phyloP scores from a whole-genome alignment of 1,140 invertebrate genomes.

The Maniola jurtina region DNA sequence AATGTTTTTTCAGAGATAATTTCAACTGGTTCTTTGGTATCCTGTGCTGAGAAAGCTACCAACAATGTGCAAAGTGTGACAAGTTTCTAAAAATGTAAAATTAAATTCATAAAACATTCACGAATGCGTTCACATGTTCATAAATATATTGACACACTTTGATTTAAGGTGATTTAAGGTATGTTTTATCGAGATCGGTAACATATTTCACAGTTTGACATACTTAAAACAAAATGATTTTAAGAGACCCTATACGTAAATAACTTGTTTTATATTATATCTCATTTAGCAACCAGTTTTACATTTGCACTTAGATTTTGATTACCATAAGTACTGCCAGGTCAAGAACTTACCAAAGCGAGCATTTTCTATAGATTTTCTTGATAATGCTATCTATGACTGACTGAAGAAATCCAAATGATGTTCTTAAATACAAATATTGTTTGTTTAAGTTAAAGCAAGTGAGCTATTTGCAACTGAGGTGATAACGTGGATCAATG shows the following conservation, averaged over 20 bases:
- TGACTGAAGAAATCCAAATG: constrained; percentile 35
- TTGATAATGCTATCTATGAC: constrained; percentile 31
- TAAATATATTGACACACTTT: too few relatives aligned
- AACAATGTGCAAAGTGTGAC: constrained; percentile 36
- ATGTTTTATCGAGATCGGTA: too few relatives aligned
- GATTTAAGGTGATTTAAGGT: too few relatives aligned
- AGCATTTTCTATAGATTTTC: constrained; percentile 39
- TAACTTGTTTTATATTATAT: neutral
- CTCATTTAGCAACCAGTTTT: neutral
- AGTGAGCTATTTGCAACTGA: constrained; percentile 44
- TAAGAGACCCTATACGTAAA: neutral
- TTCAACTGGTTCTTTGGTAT: constrained; percentile 47
- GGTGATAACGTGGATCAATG: constrained; percentile 63
- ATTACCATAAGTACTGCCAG: constrained; percentile 1
- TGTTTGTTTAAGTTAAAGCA: constrained; percentile 60
- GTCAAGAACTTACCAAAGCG: constrained; percentile 44
- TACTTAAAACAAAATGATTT: neutral
- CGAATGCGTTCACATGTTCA: neutral
- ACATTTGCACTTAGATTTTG: constrained; percentile 6
- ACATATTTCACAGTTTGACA: neutral
- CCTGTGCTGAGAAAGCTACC: constrained; percentile 33
- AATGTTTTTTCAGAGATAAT: constrained; percentile 54
- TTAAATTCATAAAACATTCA: neutral
- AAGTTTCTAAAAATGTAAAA: constrained; percentile 50
- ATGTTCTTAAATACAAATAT: constrained; percentile 61